Percentiles rank a stretch among this genome's conserved stretches.
These are phyloP conservation scores for Artemia franciscana DNA, from an alignment of 1,140 invertebrate genomes.

Conservation along the genomic window DNA sequence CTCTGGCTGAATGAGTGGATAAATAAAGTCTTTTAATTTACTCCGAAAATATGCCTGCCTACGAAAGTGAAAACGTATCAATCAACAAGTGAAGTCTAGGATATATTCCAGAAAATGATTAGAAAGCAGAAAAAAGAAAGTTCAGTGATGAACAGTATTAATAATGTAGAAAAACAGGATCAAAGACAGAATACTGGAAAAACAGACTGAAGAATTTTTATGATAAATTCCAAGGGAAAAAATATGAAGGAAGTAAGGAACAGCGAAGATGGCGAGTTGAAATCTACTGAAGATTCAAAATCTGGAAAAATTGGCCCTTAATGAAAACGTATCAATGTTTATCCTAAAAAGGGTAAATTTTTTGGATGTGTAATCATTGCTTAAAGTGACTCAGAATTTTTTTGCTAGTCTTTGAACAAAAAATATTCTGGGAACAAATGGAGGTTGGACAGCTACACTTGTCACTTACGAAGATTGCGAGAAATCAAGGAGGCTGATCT, in stretches of 20 bases:
- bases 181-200: neutral
- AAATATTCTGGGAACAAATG: neutral
- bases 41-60: neutral
- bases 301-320: no score
- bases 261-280: neutral
- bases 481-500: neutral
- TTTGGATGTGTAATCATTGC: neutral
- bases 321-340: neutral
- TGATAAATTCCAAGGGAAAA: neutral
- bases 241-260: neutral
- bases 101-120: neutral
- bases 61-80: neutral
- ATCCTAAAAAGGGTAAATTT: neutral
- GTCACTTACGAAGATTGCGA: neutral
- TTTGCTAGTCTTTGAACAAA: neutral
- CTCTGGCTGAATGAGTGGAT: neutral
- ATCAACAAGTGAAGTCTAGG: neutral
- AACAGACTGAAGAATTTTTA: neutral
- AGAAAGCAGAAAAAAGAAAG: neutral
- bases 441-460: neutral
- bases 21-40: neutral
- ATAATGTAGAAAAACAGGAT: neutral
- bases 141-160: neutral
- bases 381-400: neutral
- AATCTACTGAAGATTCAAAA: no score